Base-by-base conservation (phyloP, 92 coral and sea anemone genomes). In the Bergia sp. region DNA sequence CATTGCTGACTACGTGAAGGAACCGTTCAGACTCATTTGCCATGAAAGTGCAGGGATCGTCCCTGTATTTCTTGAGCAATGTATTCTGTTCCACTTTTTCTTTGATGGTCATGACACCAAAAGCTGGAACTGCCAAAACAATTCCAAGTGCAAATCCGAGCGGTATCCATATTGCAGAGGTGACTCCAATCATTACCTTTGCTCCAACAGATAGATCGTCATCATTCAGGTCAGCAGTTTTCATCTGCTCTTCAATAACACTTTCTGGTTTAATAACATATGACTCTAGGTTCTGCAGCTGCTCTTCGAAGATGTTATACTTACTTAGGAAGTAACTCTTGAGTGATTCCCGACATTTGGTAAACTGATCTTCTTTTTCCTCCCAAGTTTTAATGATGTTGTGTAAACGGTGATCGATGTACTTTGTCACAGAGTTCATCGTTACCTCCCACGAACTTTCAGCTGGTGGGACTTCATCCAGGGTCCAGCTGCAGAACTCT, bases 91-190 rank as follows among this genome's bases (percentile, higher is more conserved):
- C n/a, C n/a, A n/a, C n/a, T n/a, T n/a, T n/a, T n/a, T n/a, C n/a
- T n/a, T n/a, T n/a, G n/a, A 89, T 85, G 36, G 74, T 78, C 40
- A 86, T 47, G 23, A 77, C 73, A 37, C 89, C 95, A 7, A 86
- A 40, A 72, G 86, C 44, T 0, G 93, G 92, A 45, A 72, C 37
- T 11, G 90, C 91, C 36, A 93, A 53, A 0, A 86, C 67, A 38
- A 91, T 55, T 15, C 74, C 92, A n/a, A 73, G n/a, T n/a, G n/a
- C 91, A 7, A 93, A 58, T 12, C 86, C 82, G 13, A 93, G 75
- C 3, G 95, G 93, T 81, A 91, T 44, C 95, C 95, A n/a, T n/a
- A n/a, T n/a, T n/a, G n/a, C n/a, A n/a, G n/a, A n/a, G n/a, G n/a
- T n/a, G n/a, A n/a, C n/a, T n/a, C n/a, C n/a, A n/a, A n/a, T n/a